phyloP scores from a whole-genome alignment of 2,888 invertebrate species.

The Calameuta filiformis region DNA sequence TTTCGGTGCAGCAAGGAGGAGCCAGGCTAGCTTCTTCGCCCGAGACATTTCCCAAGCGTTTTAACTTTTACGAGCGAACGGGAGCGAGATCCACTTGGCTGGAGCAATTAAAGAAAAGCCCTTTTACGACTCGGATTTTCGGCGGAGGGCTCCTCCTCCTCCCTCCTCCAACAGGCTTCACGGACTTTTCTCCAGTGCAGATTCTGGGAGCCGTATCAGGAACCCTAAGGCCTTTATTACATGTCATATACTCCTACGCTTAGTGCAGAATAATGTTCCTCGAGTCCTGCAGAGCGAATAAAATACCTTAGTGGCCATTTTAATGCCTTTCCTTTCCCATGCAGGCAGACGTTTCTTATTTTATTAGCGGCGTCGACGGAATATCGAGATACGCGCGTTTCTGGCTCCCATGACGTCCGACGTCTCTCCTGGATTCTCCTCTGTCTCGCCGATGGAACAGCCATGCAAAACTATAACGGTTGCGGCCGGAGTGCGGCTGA shows the following conservation, averaged over 20 bases:
- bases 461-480: neutral
- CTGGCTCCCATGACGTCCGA: neutral
- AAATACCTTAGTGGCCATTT: neutral
- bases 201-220: neutral
- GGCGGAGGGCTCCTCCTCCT: neutral
- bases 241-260: neutral
- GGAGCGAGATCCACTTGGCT: constrained; percentile 33
- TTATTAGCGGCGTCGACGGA: neutral
- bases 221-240: neutral
- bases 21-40: constrained; percentile 2
- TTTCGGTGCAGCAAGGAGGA: constrained; percentile 9
- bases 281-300: neutral
- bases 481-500: neutral
- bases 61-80: constrained; percentile 43
- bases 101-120: constrained; percentile 54
- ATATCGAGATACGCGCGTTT: neutral
- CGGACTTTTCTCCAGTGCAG: neutral
- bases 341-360: neutral
- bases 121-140: constrained; percentile 21
- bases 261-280: neutral
- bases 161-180: neutral
- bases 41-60: constrained; percentile 16
- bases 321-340: neutral
- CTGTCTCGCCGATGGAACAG: neutral
- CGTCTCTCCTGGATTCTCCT: neutral